Evolutionary conservation across 2,797 vertebrate genomes (phyloP), one percentile per base, ranked within the genome.

Genomic region (Steatocranus sp.): DNA sequence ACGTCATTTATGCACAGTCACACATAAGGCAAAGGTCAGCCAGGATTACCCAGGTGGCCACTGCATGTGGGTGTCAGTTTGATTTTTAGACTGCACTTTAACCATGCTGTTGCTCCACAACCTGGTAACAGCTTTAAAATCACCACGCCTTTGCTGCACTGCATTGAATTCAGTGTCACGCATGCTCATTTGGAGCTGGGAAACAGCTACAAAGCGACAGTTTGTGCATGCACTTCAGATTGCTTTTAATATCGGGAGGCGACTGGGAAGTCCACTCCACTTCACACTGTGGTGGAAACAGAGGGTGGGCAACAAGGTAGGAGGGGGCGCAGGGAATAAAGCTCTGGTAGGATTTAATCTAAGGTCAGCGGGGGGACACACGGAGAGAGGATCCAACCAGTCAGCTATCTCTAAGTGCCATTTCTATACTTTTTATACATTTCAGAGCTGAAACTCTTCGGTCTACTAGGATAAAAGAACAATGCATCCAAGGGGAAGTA

Each of bases 1-100:
- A 91, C 75, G 91, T 91, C 92, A 90, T 95, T 95, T 92, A 92
- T 94, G 93, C 93, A 92, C 90, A 91, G 93, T 91, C 93, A 94
- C 93, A 93, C 84, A 83, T 78, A 87, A 92, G 93, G 87, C 94
- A 93, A 91, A 88, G 93, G 92, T 93, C 92, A 92, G 73, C 78
- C 80, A 53, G 92, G 92, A 94, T 94, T 94, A 94, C 93, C 93
- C 93, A 94, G 91, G 91, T 92, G 92, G 93, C 91, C 93, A 23
- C 88, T 83, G 92, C 89, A 87, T 87, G 90, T 83, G 91, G 89
- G 85, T 88, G 88, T 94, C 93, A 92, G 79, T 89, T 92, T 93
- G 84, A 91, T 94, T 94, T 95, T 89, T 89, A 86, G 86, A 91
- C 79, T 81, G 79, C 77, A 68, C 83, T 86, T 88, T 83, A 91